Evolutionary conservation across 92 coral and sea anemone genomes (phyloP).

Genomic region (Heteractis magnifica): DNA sequence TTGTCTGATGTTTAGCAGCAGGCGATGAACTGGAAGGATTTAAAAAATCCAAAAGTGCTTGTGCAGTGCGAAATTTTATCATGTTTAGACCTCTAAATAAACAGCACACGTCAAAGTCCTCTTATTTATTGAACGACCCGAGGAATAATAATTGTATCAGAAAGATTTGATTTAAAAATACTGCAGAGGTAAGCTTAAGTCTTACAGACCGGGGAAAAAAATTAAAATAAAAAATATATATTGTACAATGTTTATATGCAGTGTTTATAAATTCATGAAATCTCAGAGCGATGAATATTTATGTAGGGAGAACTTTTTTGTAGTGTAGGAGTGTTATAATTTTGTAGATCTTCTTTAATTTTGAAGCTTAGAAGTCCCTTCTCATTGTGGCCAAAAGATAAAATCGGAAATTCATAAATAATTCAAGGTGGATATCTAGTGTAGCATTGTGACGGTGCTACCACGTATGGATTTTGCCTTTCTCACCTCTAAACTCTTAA

Average conservation of each 20-base stretch:
- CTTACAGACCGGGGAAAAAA: neutral
- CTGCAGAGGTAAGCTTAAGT: neutral
- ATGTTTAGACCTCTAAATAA: conserved; percentile 1
- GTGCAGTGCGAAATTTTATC: conserved; percentile 12
- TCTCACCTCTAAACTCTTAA: neutral
- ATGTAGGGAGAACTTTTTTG: neutral
- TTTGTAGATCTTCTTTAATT: conserved; percentile 25
- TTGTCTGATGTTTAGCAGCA: conserved; percentile 10
- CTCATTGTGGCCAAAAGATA: conserved; percentile 61
- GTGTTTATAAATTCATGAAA: conserved; percentile 1
- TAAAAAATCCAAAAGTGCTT: conserved; percentile 11
- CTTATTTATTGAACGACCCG: neutral
- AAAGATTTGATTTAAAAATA: neutral
- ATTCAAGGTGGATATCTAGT: conserved; percentile 45
- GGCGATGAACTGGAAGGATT: conserved; percentile 1
- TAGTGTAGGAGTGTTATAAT: conserved; percentile 1
- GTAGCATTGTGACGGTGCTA: conserved; percentile 2
- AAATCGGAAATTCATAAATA: conserved; percentile 59
- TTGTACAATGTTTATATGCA: conserved; percentile 2
- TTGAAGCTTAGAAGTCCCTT: conserved; percentile 30
- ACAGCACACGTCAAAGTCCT: conserved; percentile 6
- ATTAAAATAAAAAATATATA: neutral
- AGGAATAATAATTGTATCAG: neutral
- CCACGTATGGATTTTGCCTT: neutral
- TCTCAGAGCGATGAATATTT: neutral